Base-by-base conservation (phyloP, 1,140 invertebrate genomes). In the Ctenoplectra terminalis region DNA sequence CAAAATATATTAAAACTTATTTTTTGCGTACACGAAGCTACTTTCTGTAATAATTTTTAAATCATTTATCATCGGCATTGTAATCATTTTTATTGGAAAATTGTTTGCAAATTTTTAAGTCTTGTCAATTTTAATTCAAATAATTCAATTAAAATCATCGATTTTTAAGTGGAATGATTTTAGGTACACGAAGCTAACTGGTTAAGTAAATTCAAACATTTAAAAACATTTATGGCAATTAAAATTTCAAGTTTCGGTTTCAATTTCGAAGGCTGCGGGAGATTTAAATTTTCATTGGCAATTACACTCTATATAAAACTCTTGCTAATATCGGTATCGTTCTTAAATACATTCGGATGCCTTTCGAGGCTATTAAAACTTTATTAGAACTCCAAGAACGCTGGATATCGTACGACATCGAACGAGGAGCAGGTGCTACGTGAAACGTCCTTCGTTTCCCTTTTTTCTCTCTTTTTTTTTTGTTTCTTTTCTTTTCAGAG, bases 341-440 rank as follows among this genome's bases (percentile, higher is more conserved):
- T 63, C 20, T 40, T n/a, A 8, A 40, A 40, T 37, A 37, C 23
- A 23, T 40, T 37, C 34, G 11, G 23, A 40, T 56, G 34, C 20
- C 34, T 63, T 11, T 37, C 26, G 9, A 1, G 60, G 60, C 60
- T 37, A 63, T 63, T 63, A 63, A 63, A 63, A 37, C 34, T 63
- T 63, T 37, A 63, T 63, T 40, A 37, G 34, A 63, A 40, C 60
- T 63, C 8, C 7, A 63, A 40, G 60, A 63, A 37, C 34, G 23
- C 60, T 63, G 34, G 60, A 37, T 40, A 37, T 63, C 60, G 60
- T 37, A 37, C 60, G 60, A 34, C 23, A 37, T 63, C 34, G 60
- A 37, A 37, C 60, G 60, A 34, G 60, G n/a, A 63, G 20, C 20
- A 63, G 60, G 20, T 63, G 60, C 60, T 63, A 56, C 52, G n/a